Evolutionary conservation across 2,888 invertebrate genomes (phyloP).

Genomic region (Pegoplata infirma): DNA sequence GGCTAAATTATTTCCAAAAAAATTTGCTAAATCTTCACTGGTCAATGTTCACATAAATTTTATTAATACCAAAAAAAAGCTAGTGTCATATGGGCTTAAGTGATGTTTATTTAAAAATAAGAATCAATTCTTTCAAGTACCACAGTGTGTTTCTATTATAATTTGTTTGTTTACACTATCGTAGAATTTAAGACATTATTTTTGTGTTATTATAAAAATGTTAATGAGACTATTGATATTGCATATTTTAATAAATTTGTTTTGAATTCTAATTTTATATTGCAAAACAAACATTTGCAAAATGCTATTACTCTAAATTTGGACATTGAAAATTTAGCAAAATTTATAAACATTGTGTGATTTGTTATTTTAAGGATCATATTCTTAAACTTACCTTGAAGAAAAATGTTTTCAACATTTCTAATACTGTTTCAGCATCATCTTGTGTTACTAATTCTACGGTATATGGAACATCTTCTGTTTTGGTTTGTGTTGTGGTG

Average conservation of each 20-base stretch:
- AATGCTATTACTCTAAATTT: too few species aligned
- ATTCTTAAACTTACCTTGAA: slow-evolving; percentile 77
- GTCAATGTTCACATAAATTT: too few species aligned
- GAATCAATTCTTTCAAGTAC: too few species aligned
- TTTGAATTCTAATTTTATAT: not conserved
- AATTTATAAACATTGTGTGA: too few species aligned
- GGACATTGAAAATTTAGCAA: too few species aligned
- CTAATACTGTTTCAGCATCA: slow-evolving; percentile 80
- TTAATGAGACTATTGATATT: slow-evolving; percentile 10
- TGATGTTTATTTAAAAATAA: too few species aligned
- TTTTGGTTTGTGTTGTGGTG: slow-evolving; percentile 22
- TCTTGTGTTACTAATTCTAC: slow-evolving; percentile 78
- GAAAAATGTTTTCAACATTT: slow-evolving; percentile 81
- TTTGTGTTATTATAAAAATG: slow-evolving; percentile 12
- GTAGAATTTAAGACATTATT: slow-evolving; percentile 13
- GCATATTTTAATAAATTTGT: slow-evolving; percentile 7
- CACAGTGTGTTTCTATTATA: not conserved
- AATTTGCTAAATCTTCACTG: too few species aligned
- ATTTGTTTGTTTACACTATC: slow-evolving; percentile 38
- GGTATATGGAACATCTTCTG: slow-evolving; percentile 71
- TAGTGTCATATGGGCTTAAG: too few species aligned
- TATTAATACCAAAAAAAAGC: too few species aligned
- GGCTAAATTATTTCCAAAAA: too few species aligned
- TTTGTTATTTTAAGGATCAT: not conserved
- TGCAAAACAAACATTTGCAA: too few species aligned